Base-by-base conservation (phyloP, 2,113 vertebrate genomes). In the Podarcis muralis region DNA sequence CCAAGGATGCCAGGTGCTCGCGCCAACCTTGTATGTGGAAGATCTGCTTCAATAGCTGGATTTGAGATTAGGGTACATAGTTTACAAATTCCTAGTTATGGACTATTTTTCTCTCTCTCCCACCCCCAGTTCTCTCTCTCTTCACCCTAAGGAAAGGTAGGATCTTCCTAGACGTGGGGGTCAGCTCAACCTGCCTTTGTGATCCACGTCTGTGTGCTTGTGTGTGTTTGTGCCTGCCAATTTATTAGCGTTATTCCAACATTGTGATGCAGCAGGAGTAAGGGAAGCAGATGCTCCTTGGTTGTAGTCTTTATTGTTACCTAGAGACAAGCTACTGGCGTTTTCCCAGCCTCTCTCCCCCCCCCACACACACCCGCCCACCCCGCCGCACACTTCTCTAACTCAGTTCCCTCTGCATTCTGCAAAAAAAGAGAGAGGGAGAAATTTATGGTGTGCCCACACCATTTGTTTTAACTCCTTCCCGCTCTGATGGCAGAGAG, bases 271-370 rank as follows among this genome's bases (percentile, higher is more conserved):
- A 97, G 97, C 94, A 96, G 93, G 96, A 94, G 95, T 97, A 96
- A 96, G 94, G 94, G 96, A 96, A 96, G 96, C 97, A 98, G 97
- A 97, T 98, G 97, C 97, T 96, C 94, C 96, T 95, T 96, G 96
- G 97, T 96, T 95, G 94, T 93, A 94, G 97, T 96, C 96, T 97
- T 97, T 97, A 97, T 96, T 97, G 97, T 97, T 96, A 97, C 97
- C 97, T 95, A 97, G 97, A 97, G 97, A 97, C 97, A 96, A 96
- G 96, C 96, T 96, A 95, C 96, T 97, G 97, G 97, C 97, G 93
- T 95, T 96, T 94, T 94, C 96, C 97, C 97, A 97, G 96, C 94
- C 93, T 74, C 91, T 94, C 94, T 84, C 91, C 93, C 83, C 25
- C 43, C 43, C 43, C 35, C 35, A 37, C 35, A 2, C 35, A 37